Percentiles rank a stretch among this genome's conserved stretches.
Evolutionary conservation across 2,797 vertebrate genomes (phyloP).

Genomic region (Fistularia tabacaria): DNA sequence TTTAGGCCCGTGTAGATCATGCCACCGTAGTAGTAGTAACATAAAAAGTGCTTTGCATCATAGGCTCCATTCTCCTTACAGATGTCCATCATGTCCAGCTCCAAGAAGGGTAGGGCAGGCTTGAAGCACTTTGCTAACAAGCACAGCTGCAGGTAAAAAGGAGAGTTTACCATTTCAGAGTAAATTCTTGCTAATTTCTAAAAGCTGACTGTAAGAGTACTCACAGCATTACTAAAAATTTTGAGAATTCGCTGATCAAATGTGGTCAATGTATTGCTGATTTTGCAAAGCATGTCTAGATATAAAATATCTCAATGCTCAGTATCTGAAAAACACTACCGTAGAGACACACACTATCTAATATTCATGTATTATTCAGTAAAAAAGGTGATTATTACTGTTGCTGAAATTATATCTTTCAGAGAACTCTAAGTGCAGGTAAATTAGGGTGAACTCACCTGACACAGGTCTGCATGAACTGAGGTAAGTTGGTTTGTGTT

Average conservation of each 20-base stretch:
- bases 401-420: no score
- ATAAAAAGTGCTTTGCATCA: slow-evolving; percentile 98
- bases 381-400: no score
- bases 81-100: slow-evolving; percentile 99
- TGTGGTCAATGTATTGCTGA: no score
- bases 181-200: no score
- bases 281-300: no score
- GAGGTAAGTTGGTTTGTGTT: slow-evolving; percentile 99
- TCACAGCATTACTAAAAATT: no score
- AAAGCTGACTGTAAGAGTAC: no score
- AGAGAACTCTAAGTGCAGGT: not conserved
- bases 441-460: slow-evolving; percentile 76
- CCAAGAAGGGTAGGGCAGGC: slow-evolving; percentile 93
- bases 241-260: no score
- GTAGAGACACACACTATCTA: no score
- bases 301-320: no score
- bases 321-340: no score
- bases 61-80: slow-evolving; percentile 99
- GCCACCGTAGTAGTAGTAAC: slow-evolving; percentile 98
- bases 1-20: slow-evolving; percentile 99
- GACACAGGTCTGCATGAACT: slow-evolving; percentile 98
- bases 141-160: slow-evolving; percentile 81
- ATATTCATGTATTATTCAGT: no score
- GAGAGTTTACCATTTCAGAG: not conserved
- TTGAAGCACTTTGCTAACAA: slow-evolving; percentile 99